Evolutionary conservation across 1,140 invertebrate species (phyloP), one percentile per base, ranked within the genome.

Genomic region (Penaeus indicus): DNA sequence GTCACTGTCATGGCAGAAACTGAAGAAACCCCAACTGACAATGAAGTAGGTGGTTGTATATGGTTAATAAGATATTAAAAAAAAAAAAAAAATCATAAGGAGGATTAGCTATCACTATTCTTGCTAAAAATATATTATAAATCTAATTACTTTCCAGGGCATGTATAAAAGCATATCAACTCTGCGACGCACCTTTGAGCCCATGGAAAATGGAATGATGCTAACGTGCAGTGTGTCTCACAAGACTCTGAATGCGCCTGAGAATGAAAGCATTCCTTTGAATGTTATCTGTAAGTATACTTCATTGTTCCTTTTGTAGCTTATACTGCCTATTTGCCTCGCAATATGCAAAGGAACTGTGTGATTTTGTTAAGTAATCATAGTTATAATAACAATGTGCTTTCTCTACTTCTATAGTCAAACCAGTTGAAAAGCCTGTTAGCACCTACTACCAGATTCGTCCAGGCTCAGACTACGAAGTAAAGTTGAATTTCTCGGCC

Each of bases 141-240:
- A 54, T 69, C 27, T 47, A 19, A 47, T 42, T n/a, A 72, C 63
- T 84, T 38, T 72, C 19, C 85, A 87, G 87, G 87, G 82, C 67
- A 88, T 79, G 27, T 84, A 88, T 81, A 88, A 88, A 61, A 88
- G 81, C 19, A 72, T 88, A 8, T 88, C 87, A 16, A 88, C 87
- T 18, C 54, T 88, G 62, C 84, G 69, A 27, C 69, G 87, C 0
- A 84, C 32, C 1, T 88, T 88, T 42, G 42, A 84, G 22, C 87
- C 87, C 32, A 47, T 21, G 18, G 87, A 88, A 42, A 84, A 88
- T 78, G 87, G 67, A 25, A 54, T 78, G 32, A 54, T 38, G 10
- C 69, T 88, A 60, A 84, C 47, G 27, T 88, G 87, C 25, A 88
- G 81, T 42, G 61, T 88, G 13, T 84, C 61, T 10, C 87, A 88